Conservation (phyloP, 2,888 invertebrate species). For the Mactromeris polynyma region DNA sequence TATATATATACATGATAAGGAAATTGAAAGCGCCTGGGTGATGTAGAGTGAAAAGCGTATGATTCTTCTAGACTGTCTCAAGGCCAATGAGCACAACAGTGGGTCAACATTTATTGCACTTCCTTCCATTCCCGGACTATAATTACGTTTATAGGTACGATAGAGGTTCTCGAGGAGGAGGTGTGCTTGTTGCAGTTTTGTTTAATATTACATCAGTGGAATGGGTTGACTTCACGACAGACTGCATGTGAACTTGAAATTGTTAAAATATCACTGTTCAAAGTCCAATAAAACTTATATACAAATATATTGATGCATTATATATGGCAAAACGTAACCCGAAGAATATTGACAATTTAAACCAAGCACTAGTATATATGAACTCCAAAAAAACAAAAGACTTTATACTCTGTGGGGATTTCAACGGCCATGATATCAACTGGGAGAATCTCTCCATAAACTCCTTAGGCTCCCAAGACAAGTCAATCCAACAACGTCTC, state of each 20-base stretch:
- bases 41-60: too few relatives aligned
- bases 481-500: slow-evolving; percentile 3
- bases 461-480: neutral
- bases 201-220: slow-evolving; percentile 36
- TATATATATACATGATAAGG: too few relatives aligned
- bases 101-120: too few relatives aligned
- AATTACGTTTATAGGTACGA: slow-evolving; percentile 33
- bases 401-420: slow-evolving; percentile 30
- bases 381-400: slow-evolving; percentile 38
- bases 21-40: too few relatives aligned
- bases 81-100: too few relatives aligned
- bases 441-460: slow-evolving; percentile 18
- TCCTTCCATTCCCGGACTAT: slow-evolving; percentile 25
- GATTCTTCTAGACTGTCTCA: too few relatives aligned
- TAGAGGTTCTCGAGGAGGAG: slow-evolving; percentile 29
- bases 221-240: slow-evolving; percentile 43
- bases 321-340: slow-evolving; percentile 19
- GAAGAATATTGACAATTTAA: slow-evolving; percentile 20
- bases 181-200: slow-evolving; percentile 28
- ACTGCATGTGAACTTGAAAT: slow-evolving; percentile 49
- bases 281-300: slow-evolving; percentile 7
- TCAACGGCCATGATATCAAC: slow-evolving; percentile 41
- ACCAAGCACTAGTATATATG: slow-evolving; percentile 16
- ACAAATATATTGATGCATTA: too few relatives aligned
- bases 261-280: slow-evolving; percentile 36